phyloP scores from a whole-genome alignment of 2,113 vertebrate species.

The Addax nasomaculatus region DNA sequence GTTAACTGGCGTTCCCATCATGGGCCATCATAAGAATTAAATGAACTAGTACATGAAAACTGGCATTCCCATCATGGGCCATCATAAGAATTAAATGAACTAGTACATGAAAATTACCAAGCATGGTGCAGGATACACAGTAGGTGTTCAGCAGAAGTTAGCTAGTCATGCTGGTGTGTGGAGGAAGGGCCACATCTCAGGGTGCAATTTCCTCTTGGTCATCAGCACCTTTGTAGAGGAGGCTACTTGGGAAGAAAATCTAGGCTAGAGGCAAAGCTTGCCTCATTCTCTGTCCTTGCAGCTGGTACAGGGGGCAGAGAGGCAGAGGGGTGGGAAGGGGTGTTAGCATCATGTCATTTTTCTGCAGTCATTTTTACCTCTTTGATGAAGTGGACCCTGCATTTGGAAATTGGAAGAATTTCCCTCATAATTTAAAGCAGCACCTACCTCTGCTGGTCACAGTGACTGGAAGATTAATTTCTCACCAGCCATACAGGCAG shows the following conservation, averaged over 20 bases:
- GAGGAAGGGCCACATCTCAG: not conserved
- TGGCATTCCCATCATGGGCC: not conserved
- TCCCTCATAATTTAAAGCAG: slow-evolving; percentile 76
- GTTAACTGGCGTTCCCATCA: not conserved
- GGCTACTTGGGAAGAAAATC: not conserved
- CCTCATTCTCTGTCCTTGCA: not conserved
- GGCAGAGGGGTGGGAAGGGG: not conserved
- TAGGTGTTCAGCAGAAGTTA: not conserved
- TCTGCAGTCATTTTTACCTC: slow-evolving; percentile 71
- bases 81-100: not conserved
- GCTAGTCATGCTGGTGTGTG: not conserved
- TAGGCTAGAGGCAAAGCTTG: not conserved
- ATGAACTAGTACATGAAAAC: not conserved
- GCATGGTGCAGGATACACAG: not conserved
- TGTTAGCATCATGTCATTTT: slow-evolving; percentile 49
- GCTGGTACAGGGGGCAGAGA: not conserved
- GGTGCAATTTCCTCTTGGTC: not conserved
- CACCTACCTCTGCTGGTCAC: slow-evolving; percentile 57
- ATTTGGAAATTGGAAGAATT: slow-evolving; percentile 69
- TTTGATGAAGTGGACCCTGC: slow-evolving; percentile 63
- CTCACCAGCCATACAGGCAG: slow-evolving; percentile 41
- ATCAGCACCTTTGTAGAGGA: not conserved
- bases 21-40: not conserved
- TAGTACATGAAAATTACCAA: not conserved
- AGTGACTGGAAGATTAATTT: slow-evolving; percentile 76